Conservation (phyloP, 2,797 vertebrate genomes). For the Macroramphosus scolopax region DNA sequence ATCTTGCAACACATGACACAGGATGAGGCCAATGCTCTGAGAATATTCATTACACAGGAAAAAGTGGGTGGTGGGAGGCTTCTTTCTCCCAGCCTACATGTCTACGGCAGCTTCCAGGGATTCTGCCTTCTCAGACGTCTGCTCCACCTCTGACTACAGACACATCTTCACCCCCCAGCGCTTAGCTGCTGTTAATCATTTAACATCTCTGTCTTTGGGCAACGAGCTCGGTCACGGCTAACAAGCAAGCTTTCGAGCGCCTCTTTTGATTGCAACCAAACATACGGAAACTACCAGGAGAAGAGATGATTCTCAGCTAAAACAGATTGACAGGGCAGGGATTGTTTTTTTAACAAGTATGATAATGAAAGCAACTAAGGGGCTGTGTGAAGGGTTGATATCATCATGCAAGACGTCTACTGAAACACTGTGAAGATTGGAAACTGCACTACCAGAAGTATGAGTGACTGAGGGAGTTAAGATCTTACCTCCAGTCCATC, state of each 20-base stretch:
- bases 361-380: slow-evolving; percentile 14
- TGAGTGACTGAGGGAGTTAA: not conserved
- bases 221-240: slow-evolving; percentile 20
- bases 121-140: slow-evolving; percentile 44
- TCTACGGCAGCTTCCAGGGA: slow-evolving; percentile 45
- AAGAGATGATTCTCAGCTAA: not conserved
- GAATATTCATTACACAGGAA: slow-evolving; percentile 56
- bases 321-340: too few relatives aligned
- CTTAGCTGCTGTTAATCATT: slow-evolving; percentile 56
- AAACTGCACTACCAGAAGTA: not conserved
- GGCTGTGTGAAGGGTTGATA: slow-evolving; percentile 23
- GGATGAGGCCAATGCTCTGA: slow-evolving; percentile 27
- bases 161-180: slow-evolving; percentile 15
- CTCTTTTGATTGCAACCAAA: slow-evolving; percentile 26
- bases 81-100: slow-evolving; percentile 32
- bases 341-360: too few relatives aligned
- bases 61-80: slow-evolving; percentile 50
- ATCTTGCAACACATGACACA: slow-evolving; percentile 22
- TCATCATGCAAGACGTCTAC: slow-evolving; percentile 19
- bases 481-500: slow-evolving; percentile 96
- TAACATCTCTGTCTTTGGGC: slow-evolving; percentile 24
- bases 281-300: slow-evolving; percentile 5
- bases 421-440: slow-evolving; percentile 2
- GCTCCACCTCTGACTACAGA: slow-evolving; percentile 48
- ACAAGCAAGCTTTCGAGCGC: slow-evolving; percentile 5